A percentile compares a stretch with the other conserved stretches of the same genome.
Evolutionary conservation across 2,888 invertebrate genomes (phyloP).

Genomic region (Xylota sylvarum): DNA sequence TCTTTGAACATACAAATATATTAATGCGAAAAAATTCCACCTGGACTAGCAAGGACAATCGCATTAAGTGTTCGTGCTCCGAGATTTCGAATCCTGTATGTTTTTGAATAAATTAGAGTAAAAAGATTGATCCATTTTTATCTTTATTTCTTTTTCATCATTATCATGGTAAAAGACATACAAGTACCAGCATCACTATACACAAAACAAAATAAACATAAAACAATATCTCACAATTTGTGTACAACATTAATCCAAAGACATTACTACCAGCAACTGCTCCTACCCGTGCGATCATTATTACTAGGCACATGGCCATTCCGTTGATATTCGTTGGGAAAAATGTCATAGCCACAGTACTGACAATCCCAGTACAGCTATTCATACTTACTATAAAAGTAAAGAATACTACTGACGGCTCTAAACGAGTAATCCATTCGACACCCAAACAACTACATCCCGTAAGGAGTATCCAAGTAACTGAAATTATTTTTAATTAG

Average conservation of each 20-base stretch:
- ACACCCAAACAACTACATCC: conserved; percentile 3
- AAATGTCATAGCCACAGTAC: conserved; percentile 86
- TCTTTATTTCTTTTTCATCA: background rate
- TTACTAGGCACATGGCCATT: conserved; percentile 78
- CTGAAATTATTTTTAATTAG: conserved; percentile 2
- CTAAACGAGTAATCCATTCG: background rate
- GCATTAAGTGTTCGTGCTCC: too few species aligned
- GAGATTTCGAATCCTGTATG: too few species aligned
- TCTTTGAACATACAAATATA: too few species aligned
- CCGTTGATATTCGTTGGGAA: conserved; percentile 85
- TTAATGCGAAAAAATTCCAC: too few species aligned
- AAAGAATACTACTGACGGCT: conserved; percentile 18
- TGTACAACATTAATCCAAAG: conserved; percentile 69
- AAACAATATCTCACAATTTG: conserved; percentile 67
- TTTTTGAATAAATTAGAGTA: too few species aligned
- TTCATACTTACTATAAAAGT: conserved; percentile 85
- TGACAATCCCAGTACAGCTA: conserved; percentile 86
- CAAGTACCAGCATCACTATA: conserved; percentile 12
- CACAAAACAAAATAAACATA: conserved; percentile 29
- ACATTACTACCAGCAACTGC: conserved; percentile 77
- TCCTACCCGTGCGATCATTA: conserved; percentile 78
- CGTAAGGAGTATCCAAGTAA: conserved; percentile 1
- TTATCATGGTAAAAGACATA: conserved; percentile 25
- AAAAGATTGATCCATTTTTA: too few species aligned
- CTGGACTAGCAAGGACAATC: too few species aligned